phyloP scores from a whole-genome alignment of 1,140 invertebrate genomes.

The Trichonephila clavipes region DNA sequence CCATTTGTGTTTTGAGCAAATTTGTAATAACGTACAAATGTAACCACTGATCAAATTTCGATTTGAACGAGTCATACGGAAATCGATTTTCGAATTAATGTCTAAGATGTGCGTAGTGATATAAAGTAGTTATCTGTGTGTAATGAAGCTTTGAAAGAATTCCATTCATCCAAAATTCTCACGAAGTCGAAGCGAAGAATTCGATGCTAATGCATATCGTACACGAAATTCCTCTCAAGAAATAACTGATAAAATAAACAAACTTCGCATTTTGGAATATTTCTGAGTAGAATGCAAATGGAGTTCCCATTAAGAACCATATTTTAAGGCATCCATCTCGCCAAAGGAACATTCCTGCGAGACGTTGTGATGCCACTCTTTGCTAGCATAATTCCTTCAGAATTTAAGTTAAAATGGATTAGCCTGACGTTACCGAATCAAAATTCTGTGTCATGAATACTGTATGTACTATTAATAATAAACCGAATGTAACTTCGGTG shows the following conservation, averaged over 20 bases:
- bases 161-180: background rate
- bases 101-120: background rate
- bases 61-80: too few species aligned
- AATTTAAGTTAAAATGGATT: constrained; percentile 37
- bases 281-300: constrained; percentile 32
- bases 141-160: background rate
- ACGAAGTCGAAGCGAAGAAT: background rate
- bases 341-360: constrained; percentile 30
- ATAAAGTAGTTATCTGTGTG: background rate
- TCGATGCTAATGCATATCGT: background rate
- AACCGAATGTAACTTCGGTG: background rate
- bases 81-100: too few species aligned
- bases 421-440: background rate
- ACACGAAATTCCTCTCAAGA: constrained; percentile 49
- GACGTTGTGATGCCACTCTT: constrained; percentile 22
- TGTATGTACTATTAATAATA: constrained; percentile 18
- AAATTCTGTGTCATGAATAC: constrained; percentile 32
- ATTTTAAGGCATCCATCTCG: constrained; percentile 39
- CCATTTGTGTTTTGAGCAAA: too few species aligned
- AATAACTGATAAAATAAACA: constrained; percentile 6
- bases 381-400: background rate
- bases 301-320: constrained; percentile 57
- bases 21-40: too few species aligned
- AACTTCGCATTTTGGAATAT: constrained; percentile 16
- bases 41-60: too few species aligned